Base-by-base conservation (phyloP, 2,888 invertebrate species). In the Leucoptera coffeella region DNA sequence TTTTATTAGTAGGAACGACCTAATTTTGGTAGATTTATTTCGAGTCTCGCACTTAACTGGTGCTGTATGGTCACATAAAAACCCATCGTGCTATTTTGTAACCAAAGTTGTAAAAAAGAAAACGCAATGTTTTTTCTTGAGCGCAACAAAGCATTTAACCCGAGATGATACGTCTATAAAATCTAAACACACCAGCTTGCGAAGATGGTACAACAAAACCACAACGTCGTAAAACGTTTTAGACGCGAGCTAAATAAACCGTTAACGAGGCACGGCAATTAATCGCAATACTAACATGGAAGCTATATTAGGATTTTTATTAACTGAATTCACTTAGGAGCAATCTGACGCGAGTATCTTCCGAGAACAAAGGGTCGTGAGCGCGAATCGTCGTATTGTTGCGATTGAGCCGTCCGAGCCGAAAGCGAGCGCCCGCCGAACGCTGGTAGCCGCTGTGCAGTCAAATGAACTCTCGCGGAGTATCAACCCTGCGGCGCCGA, bases 131-230 rank as follows among this genome's bases (percentile, higher is more conserved):
- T n/a, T n/a, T n/a, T n/a, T n/a, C n/a, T n/a, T n/a, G 20, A 26
- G 14, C 11, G 13, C 12, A 26, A 65, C 64, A 62, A 60, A 57
- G 58, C 45, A 56, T 57, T 54, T 46, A 58, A 64, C 65, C 62
- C 49, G 39, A 42, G 41, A 40, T 49, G 54, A 55, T 56, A 51
- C 42, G 52, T 47, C 46, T 48, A 60, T 67, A 64, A 65, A 65
- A 58, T 59, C 46, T 50, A 55, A 64, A 57, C 64, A 69, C 60
- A 50, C n/a, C 39, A 46, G 45, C 60, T 61, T 52, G 67, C 62
- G 62, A 61, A 59, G 59, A 51, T 43, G 49, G 45, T 50, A 54
- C 50, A 47, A 54, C 56, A 46, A 61, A 64, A 62, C 67, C 65
- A 47, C 65, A 46, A 12, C 11, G 43, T 42, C 43, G 42, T 59